Conservation (phyloP, 2,113 vertebrate species). For the Pagrus major region DNA sequence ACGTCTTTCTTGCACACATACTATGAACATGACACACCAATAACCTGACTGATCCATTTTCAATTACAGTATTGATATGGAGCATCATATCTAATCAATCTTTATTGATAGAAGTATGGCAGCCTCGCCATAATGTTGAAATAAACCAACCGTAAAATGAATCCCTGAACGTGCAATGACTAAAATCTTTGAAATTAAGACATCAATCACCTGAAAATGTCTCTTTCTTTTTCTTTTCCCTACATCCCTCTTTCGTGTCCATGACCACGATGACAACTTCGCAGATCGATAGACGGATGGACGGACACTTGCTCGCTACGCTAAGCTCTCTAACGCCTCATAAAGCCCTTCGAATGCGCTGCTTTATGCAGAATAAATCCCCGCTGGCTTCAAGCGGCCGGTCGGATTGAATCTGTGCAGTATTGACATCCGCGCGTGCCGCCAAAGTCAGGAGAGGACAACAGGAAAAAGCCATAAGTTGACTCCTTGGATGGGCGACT, state of each 20-base stretch:
- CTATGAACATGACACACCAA: background rate
- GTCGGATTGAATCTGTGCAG: constrained; percentile 16
- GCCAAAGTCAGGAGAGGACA: constrained; percentile 57
- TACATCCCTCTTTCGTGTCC: background rate
- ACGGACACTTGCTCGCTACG: background rate
- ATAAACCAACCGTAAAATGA: background rate
- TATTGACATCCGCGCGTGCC: constrained; percentile 26
- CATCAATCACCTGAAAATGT: background rate
- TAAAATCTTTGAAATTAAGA: background rate
- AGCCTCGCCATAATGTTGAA: background rate
- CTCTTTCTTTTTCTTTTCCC: background rate
- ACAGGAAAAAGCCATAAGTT: constrained; percentile 43
- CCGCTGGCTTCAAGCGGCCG: constrained; percentile 19
- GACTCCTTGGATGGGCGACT: constrained; percentile 19
- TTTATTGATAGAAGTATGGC: background rate
- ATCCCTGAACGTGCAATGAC: background rate
- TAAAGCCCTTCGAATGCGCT: constrained; percentile 34
- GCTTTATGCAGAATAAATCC: constrained; percentile 31
- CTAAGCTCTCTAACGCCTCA: constrained; percentile 23
- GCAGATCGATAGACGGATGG: background rate
- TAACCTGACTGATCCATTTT: background rate
- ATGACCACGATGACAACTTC: background rate
- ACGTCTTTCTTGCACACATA: no score
- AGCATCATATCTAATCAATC: constrained; percentile 1
- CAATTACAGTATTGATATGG: background rate